Percentiles rank a stretch among this genome's conserved stretches.
phyloP scores from a whole-genome alignment of 2,797 vertebrate genomes.

The Gallinago solitaria region DNA sequence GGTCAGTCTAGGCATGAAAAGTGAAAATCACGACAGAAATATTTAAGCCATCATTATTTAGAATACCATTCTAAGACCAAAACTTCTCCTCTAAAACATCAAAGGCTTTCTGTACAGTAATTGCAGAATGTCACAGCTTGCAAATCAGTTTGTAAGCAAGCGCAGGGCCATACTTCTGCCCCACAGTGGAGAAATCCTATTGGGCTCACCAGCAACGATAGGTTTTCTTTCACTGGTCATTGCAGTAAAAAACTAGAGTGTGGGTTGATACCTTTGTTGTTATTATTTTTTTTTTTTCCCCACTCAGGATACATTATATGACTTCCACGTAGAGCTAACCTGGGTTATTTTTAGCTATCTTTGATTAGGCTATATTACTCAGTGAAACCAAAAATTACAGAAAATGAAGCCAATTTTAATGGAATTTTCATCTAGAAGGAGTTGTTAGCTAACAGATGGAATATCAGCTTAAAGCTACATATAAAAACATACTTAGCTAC shows the following conservation, averaged over 20 bases:
- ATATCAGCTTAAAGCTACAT: not conserved
- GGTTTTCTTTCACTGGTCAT: not conserved
- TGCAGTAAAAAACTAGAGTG: not conserved
- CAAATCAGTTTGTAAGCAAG: not conserved
- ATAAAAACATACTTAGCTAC: not conserved
- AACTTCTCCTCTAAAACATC: not conserved
- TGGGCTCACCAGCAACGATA: not conserved
- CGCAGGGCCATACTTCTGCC: not conserved
- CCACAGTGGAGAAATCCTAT: not conserved
- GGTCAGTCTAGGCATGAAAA: not conserved
- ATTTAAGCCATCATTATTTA: not conserved
- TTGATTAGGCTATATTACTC: not conserved
- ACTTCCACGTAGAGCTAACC: not conserved
- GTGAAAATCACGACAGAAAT: not conserved
- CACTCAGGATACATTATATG: not conserved
- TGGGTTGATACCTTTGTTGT: not conserved
- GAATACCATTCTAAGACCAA: not conserved
- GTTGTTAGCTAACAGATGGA: not conserved
- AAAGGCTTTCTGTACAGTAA: not conserved
- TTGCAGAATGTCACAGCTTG: not conserved
- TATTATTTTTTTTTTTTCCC: not conserved
- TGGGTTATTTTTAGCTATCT: not conserved
- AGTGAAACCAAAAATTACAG: not conserved
- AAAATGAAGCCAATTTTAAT: slow-evolving; percentile 20
- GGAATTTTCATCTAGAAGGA: not conserved